Evolutionary conservation across 2,113 vertebrate species (phyloP).

Genomic region (Hirundichthys speculiger): DNA sequence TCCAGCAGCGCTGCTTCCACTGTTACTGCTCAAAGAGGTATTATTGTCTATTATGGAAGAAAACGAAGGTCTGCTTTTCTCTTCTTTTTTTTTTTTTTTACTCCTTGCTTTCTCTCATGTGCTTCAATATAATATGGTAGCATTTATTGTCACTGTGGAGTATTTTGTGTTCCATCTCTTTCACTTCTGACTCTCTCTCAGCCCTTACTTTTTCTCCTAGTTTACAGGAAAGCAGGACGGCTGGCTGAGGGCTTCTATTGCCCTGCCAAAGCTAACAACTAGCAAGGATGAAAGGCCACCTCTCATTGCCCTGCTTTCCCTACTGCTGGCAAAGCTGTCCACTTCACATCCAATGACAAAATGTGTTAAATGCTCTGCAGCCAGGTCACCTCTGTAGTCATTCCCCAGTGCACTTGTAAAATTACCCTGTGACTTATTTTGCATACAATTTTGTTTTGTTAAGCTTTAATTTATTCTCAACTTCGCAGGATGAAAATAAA

Average conservation of each 20-base stretch:
- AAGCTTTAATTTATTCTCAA: no score
- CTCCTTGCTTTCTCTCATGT: conserved; percentile 10
- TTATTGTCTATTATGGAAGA: conserved; percentile 16
- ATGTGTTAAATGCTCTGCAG: conserved; percentile 24
- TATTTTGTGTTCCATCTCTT: conserved; percentile 28
- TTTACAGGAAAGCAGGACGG: conserved; percentile 48
- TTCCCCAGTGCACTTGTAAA: neutral
- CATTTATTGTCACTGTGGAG: conserved; percentile 35
- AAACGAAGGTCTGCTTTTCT: conserved; percentile 16
- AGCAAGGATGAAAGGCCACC: conserved; percentile 65
- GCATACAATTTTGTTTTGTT: no score
- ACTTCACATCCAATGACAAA: conserved; percentile 60
- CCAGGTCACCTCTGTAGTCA: conserved; percentile 15
- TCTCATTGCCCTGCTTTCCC: conserved; percentile 59
- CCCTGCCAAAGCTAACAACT: conserved; percentile 71
- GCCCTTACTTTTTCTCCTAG: conserved; percentile 26
- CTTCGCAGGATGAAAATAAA: no score
- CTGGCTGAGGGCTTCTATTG: conserved; percentile 43
- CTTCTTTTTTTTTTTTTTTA: conserved; percentile 16
- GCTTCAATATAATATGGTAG: conserved; percentile 25
- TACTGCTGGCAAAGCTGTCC: conserved; percentile 43
- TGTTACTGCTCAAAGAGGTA: conserved; percentile 10
- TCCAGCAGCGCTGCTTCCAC: conserved; percentile 23
- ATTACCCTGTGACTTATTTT: no score
- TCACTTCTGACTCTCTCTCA: conserved; percentile 20